Evolutionary conservation across 2,797 vertebrate genomes (phyloP), one percentile per base, ranked within the genome.

Genomic region (Pogoniulus pusillus): DNA sequence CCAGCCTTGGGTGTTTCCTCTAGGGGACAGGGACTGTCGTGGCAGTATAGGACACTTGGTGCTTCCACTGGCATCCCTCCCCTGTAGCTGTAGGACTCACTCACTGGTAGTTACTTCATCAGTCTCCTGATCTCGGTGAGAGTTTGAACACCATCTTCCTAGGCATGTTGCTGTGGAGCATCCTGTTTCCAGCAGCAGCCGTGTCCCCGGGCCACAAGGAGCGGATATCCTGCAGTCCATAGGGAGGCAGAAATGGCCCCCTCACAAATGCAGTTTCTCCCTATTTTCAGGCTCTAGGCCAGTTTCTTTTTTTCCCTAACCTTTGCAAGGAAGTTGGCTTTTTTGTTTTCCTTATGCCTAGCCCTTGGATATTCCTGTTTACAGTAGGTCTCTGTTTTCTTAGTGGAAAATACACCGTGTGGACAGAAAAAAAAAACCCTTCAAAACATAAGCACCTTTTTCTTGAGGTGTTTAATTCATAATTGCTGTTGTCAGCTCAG

Each of bases 191-290:
- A 12, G 53, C 39, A 24, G 54, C 65, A 34, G 66, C 35, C 9
- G 0, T 27, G 26, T 39, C 30, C 41, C 41, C 47, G 9, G 58
- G 39, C 24, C 57, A 3, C 41, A 8, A 49, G 5, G 7, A 16
- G 6, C 1, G 39, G 39, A 39, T 39, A 7, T 5, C 34, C 24
- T 32, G 2, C 12, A 7, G 51, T 2, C 27, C 30, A 0, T 2
- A 15, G 17, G 53, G 59, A 20, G 10, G 26, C 45, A 29, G n/a
- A 51, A 76, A 3, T 27, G 29, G 12, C 13, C 29, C 20, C 1
- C 10, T 32, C 3, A 0, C 13, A 29, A 27, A 11, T 19, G 16
- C 51, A 23, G 10, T 15, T 45, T 37, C 18, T 54, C 18, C 10
- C 1, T 49, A 23, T 34, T n/a, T 14, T 57, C 35, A 23, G 57